Conservation (phyloP, 2,113 vertebrate genomes). For the Dendrocopos noguchii region DNA sequence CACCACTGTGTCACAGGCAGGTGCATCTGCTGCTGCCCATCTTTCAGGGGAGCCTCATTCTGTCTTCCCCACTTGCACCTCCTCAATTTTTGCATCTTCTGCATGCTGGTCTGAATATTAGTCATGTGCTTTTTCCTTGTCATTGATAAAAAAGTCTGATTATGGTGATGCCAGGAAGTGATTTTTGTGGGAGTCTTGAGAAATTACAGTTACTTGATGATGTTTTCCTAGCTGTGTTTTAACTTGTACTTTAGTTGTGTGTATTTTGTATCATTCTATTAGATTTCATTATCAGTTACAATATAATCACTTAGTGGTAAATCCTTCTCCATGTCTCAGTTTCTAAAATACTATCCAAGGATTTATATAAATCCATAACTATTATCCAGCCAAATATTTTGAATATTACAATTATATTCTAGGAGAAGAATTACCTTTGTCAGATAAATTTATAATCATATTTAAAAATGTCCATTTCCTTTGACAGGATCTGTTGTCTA, state of each 20-base stretch:
- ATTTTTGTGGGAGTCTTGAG: neutral
- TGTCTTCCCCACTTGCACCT: accelerated
- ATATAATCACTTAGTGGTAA: neutral
- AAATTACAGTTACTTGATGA: neutral
- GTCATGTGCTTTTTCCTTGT: neutral
- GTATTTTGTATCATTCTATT: neutral
- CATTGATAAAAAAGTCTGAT: neutral
- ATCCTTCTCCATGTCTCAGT: neutral
- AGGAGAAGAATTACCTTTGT: neutral
- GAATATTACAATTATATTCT: neutral
- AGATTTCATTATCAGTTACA: neutral
- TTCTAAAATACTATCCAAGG: neutral
- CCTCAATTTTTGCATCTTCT: neutral
- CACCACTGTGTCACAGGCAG: neutral
- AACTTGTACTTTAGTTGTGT: neutral
- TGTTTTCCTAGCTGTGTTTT: neutral
- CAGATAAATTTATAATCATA: neutral
- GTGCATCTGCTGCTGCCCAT: neutral
- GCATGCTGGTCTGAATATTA: neutral
- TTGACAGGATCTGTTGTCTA: neutral
- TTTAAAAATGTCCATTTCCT: neutral
- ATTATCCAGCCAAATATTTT: neutral
- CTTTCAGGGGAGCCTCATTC: neutral
- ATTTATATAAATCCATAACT: neutral
- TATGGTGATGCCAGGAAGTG: neutral